Evolutionary conservation across 2,888 invertebrate species (phyloP).

Genomic region (Bursaphelenchus okinawaensis): DNA sequence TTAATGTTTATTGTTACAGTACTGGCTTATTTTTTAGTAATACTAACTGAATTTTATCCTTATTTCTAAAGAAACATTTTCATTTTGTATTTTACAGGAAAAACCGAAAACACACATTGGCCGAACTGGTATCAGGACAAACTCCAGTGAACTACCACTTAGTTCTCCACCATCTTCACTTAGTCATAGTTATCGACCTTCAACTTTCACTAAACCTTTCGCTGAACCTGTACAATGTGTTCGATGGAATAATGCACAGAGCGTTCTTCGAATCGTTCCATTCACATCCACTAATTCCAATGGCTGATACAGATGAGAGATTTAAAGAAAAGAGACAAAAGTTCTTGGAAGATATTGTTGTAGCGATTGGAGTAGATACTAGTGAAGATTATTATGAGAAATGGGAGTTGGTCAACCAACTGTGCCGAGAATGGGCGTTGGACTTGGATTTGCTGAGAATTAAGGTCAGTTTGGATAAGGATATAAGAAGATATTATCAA

Average conservation of each 20-base stretch:
- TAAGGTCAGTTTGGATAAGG: conserved; percentile 21
- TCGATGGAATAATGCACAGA: conserved; percentile 37
- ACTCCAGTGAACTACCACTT: conserved; percentile 46
- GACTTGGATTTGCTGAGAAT: conserved; percentile 29
- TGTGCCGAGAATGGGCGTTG: conserved; percentile 31
- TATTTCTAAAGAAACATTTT: background rate
- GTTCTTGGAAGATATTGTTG: conserved; percentile 39
- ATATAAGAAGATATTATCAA: no score
- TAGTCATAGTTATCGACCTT: conserved; percentile 32
- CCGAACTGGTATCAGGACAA: conserved; percentile 30
- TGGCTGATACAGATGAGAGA: conserved; percentile 39
- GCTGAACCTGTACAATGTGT: conserved; percentile 27
- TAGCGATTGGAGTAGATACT: conserved; percentile 17
- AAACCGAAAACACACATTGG: conserved; percentile 22
- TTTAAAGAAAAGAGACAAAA: conserved; percentile 35
- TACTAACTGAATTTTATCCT: no score
- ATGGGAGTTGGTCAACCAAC: conserved; percentile 22
- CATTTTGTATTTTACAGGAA: background rate
- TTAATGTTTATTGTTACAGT: no score
- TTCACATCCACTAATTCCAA: conserved; percentile 47
- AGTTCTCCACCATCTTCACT: conserved; percentile 45
- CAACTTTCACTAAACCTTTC: conserved; percentile 25
- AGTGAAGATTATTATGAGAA: conserved; percentile 15
- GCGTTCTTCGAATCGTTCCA: conserved; percentile 47
- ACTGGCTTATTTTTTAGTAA: no score